These are phyloP conservation scores for Tachina lurida DNA, from an alignment of 2,888 invertebrate species.

Conservation along the genomic window DNA sequence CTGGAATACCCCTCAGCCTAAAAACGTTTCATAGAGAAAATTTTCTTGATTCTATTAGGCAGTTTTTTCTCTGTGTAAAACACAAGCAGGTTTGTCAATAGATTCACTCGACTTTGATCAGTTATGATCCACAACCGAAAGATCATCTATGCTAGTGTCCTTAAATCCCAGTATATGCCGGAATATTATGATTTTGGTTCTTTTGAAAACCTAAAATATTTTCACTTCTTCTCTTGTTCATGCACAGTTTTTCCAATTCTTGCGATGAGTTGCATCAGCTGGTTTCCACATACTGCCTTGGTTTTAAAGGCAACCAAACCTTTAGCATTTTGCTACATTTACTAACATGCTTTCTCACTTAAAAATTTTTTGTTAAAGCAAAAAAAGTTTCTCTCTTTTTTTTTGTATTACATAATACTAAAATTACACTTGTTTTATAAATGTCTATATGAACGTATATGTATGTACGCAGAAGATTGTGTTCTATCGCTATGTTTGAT, in stretches of 20 bases:
- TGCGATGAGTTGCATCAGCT: slow-evolving; percentile 18
- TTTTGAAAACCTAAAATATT: too few species aligned
- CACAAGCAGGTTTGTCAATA: too few species aligned
- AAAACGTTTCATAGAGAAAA: too few species aligned
- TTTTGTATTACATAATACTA: slow-evolving; percentile 1
- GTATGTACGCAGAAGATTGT: not conserved
- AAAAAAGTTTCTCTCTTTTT: slow-evolving; percentile 12
- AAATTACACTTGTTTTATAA: slow-evolving; percentile 33
- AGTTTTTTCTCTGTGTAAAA: too few species aligned
- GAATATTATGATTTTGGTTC: too few species aligned
- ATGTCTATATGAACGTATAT: slow-evolving; percentile 32
- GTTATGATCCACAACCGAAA: too few species aligned
- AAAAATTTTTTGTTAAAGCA: slow-evolving; percentile 38
- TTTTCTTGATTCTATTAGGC: too few species aligned
- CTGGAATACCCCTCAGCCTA: too few species aligned
- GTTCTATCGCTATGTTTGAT: slow-evolving; percentile 49
- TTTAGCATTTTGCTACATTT: slow-evolving; percentile 64
- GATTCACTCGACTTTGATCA: too few species aligned
- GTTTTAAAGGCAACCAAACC: slow-evolving; percentile 56
- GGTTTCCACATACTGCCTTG: not conserved
- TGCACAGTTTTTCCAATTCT: not conserved
- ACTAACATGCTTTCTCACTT: slow-evolving; percentile 70
- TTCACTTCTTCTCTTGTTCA: too few species aligned
- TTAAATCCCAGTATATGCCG: too few species aligned
- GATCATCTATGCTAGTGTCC: too few species aligned